phyloP scores from a whole-genome alignment of 2,113 vertebrate genomes.

The Anthoscopus minutus region DNA sequence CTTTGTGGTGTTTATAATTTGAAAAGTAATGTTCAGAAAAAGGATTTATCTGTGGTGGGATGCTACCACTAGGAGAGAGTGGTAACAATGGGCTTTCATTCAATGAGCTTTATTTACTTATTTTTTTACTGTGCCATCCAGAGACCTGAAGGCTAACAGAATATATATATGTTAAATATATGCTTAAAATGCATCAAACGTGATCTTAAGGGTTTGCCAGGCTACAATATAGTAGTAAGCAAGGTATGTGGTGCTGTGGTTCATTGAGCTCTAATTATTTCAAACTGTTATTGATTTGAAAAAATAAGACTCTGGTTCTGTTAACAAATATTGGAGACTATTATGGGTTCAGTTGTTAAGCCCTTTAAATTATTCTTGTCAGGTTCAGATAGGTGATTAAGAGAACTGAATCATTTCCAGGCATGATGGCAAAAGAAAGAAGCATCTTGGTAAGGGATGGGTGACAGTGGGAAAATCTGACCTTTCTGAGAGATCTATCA shows the following conservation, averaged over 20 bases:
- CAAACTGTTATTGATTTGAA: conserved; percentile 37
- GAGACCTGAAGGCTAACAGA: background rate
- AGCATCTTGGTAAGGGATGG: background rate
- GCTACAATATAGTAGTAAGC: background rate
- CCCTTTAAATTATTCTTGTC: background rate
- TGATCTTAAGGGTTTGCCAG: background rate
- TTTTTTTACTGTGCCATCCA: background rate
- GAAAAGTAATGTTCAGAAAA: background rate
- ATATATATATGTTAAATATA: background rate
- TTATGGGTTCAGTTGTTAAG: background rate
- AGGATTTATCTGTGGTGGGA: background rate
- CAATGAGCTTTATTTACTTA: background rate
- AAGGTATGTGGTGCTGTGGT: background rate
- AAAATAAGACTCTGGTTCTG: conserved; percentile 4
- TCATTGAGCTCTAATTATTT: conserved; percentile 29
- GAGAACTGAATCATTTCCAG: background rate
- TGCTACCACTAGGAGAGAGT: background rate
- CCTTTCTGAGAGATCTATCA: background rate
- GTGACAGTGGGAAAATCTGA: background rate
- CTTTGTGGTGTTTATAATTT: background rate
- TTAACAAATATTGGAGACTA: conserved; percentile 36
- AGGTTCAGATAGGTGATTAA: background rate
- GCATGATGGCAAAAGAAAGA: background rate
- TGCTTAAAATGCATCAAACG: background rate
- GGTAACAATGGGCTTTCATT: background rate